Evolutionary conservation across 1,140 invertebrate genomes (phyloP).

Genomic region (Pentalonia nigronervosa): DNA sequence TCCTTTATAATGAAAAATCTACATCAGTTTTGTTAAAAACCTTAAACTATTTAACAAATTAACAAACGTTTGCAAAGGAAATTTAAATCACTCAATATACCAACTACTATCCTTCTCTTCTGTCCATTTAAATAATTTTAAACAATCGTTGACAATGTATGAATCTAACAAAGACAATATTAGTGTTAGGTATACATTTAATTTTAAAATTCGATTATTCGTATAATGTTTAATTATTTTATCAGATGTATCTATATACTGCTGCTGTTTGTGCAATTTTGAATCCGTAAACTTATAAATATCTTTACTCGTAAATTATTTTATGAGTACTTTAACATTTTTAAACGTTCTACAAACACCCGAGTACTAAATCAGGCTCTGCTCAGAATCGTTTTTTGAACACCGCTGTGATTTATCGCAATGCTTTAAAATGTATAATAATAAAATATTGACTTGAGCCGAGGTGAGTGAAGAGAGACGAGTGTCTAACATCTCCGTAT

Average conservation of each 20-base stretch:
- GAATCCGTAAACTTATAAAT: not conserved
- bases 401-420: not conserved
- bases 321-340: not conserved
- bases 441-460: not conserved
- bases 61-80: not conserved
- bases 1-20: not conserved
- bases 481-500: not conserved
- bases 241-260: not conserved
- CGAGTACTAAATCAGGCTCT: not conserved
- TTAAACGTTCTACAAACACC: constrained; percentile 15
- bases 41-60: not conserved
- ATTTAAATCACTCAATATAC: not conserved
- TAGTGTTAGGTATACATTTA: no score
- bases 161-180: no score
- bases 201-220: not conserved
- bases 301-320: constrained; percentile 13
- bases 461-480: constrained; percentile 2
- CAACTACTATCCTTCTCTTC: not conserved
- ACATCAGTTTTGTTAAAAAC: not conserved
- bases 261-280: not conserved
- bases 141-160: not conserved
- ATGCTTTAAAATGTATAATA: not conserved
- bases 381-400: not conserved
- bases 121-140: not conserved
- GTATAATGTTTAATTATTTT: not conserved